Conservation (phyloP, 2,113 vertebrate genomes). For the Syngnathus typhle region DNA sequence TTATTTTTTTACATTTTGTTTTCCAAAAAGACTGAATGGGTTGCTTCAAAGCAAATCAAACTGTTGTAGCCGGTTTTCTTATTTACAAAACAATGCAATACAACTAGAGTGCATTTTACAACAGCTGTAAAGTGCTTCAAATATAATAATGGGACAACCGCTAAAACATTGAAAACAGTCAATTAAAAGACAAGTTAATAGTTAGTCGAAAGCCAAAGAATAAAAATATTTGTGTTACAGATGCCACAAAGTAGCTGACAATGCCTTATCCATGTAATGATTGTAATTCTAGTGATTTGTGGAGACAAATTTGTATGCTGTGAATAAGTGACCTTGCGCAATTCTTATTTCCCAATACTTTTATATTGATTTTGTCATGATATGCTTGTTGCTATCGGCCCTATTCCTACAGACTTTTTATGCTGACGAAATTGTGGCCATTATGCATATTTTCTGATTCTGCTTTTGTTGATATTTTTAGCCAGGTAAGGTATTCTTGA, state of each 20-base stretch:
- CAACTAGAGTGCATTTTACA: no score
- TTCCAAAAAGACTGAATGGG: background rate
- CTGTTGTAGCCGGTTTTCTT: background rate
- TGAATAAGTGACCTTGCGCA: background rate
- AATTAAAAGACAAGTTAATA: no score
- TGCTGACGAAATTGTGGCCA: background rate
- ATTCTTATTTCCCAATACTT: background rate
- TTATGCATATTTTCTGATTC: background rate
- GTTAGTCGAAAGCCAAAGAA: no score
- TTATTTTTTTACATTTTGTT: background rate
- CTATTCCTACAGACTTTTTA: background rate
- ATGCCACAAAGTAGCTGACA: no score
- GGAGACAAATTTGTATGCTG: no score
- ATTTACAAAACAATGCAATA: no score
- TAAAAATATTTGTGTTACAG: no score
- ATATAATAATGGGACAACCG: no score
- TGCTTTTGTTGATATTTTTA: background rate
- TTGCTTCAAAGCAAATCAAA: background rate
- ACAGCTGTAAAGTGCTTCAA: no score
- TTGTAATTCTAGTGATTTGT: no score
- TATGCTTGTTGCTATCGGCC: background rate
- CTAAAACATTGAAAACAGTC: no score
- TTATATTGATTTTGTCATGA: background rate
- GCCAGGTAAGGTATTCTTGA: conserved; percentile 2
- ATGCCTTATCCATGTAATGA: no score